phyloP scores from a whole-genome alignment of 2,113 vertebrate species.

The Brachypteracias leptosomus region DNA sequence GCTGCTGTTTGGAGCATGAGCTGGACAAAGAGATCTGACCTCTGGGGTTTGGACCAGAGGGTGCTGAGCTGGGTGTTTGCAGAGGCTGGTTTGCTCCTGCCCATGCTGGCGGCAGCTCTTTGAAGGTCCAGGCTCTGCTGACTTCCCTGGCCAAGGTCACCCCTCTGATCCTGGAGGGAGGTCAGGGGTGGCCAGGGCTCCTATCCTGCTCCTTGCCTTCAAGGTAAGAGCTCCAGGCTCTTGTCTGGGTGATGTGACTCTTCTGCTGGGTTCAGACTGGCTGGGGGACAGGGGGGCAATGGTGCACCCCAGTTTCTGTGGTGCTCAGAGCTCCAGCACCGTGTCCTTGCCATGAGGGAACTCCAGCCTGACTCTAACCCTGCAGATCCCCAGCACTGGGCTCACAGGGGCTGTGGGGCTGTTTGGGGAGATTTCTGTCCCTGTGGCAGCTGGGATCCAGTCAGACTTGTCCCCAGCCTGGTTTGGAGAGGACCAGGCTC shows the following conservation, averaged over 20 bases:
- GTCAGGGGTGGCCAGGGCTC: not conserved
- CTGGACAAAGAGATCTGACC: rapidly evolving
- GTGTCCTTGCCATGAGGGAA: not conserved
- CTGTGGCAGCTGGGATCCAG: not conserved
- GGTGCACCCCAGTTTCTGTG: not conserved
- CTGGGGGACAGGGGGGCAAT: not conserved
- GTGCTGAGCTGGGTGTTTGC: not conserved
- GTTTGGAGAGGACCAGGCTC: too few relatives aligned
- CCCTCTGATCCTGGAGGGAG: not conserved
- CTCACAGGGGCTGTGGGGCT: rapidly evolving
- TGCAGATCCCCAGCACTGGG: rapidly evolving
- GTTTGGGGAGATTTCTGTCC: not conserved
- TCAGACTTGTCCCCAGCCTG: not conserved
- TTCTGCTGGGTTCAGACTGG: not conserved
- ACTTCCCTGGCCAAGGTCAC: not conserved
- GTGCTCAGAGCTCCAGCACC: not conserved
- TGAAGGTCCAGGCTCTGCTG: not conserved
- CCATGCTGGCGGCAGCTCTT: rapidly evolving
- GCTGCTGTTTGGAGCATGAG: rapidly evolving
- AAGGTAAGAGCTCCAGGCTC: not conserved
- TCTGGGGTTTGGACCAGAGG: rapidly evolving
- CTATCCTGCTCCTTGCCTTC: not conserved
- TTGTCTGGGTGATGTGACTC: not conserved
- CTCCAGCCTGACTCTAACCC: not conserved
- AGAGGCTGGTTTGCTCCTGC: not conserved